phyloP scores from a whole-genome alignment of 1,140 invertebrate species.

The Pseudomyrmex gracilis region DNA sequence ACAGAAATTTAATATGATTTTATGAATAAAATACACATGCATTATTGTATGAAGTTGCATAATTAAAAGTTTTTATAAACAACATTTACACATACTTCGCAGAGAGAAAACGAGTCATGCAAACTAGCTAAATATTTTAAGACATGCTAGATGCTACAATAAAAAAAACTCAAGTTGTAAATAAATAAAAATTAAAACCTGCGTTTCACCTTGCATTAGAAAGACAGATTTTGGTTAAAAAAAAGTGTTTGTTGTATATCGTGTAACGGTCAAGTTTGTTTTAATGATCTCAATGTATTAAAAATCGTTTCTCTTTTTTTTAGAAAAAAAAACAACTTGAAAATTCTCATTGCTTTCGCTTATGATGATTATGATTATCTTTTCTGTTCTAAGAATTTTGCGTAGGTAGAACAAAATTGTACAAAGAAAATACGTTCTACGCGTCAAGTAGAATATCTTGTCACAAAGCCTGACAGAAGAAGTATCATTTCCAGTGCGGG shows the following conservation, averaged over 20 bases:
- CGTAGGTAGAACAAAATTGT: background rate
- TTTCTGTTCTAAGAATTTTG: background rate
- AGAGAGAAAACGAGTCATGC: too few relatives aligned
- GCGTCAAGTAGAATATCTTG: constrained; percentile 23
- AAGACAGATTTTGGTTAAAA: background rate
- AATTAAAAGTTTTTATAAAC: constrained; percentile 30
- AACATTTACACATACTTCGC: background rate
- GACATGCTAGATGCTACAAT: background rate
- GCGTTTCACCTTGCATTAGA: background rate
- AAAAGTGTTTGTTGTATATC: background rate
- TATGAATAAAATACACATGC: background rate
- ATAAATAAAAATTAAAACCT: background rate
- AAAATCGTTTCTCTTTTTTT: background rate
- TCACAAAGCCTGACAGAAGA: constrained; percentile 8
- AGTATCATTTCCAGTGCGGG: constrained; percentile 6
- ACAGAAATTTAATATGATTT: background rate
- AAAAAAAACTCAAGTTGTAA: background rate
- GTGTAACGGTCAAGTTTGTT: background rate
- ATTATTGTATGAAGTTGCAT: background rate
- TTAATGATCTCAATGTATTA: background rate
- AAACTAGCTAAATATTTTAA: background rate
- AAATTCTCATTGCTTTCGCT: too few relatives aligned
- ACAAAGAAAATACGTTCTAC: constrained; percentile 27
- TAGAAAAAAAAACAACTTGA: constrained; percentile 43
- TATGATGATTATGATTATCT: too few relatives aligned